Percentiles rank a stretch among this genome's conserved stretches.
These are phyloP conservation scores for Staurois parvus DNA, from an alignment of 2,797 vertebrate species.

Conservation along the genomic window DNA sequence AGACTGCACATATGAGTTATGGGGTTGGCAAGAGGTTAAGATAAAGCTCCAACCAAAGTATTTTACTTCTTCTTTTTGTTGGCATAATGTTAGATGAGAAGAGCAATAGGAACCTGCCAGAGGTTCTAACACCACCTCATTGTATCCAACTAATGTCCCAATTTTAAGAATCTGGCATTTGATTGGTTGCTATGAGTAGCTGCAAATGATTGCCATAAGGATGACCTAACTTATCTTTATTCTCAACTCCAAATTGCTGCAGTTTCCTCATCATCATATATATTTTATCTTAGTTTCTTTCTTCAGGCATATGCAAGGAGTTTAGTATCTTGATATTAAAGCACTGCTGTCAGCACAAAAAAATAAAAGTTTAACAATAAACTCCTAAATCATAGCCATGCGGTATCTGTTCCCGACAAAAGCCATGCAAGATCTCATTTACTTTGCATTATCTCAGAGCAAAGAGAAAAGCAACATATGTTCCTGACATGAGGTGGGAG, in stretches of 20 bases:
- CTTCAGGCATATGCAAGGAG: constrained; percentile 13
- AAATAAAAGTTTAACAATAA: constrained; percentile 32
- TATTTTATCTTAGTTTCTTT: constrained; percentile 21
- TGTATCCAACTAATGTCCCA: too few species aligned
- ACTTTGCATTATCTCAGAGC: constrained; percentile 54
- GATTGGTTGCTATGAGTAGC: not conserved
- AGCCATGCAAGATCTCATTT: constrained; percentile 45
- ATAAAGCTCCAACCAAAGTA: too few species aligned
- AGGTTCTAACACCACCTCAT: too few species aligned
- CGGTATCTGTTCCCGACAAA: constrained; percentile 47
- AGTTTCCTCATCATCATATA: constrained; percentile 14
- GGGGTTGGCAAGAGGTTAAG: too few species aligned
- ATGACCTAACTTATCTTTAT: not conserved
- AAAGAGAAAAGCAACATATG: constrained; percentile 55
- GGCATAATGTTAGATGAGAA: too few species aligned
- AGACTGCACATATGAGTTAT: too few species aligned
- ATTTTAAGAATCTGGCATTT: not conserved
- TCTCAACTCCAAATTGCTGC: not conserved
- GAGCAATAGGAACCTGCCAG: too few species aligned
- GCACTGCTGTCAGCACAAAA: constrained; percentile 34
- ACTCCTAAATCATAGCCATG: constrained; percentile 44
- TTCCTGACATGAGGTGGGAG: constrained; percentile 47
- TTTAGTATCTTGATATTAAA: constrained; percentile 35
- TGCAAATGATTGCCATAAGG: not conserved
- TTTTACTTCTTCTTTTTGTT: too few species aligned